Conservation (phyloP, 2,797 vertebrate genomes). For the Takifugu rubripes region DNA sequence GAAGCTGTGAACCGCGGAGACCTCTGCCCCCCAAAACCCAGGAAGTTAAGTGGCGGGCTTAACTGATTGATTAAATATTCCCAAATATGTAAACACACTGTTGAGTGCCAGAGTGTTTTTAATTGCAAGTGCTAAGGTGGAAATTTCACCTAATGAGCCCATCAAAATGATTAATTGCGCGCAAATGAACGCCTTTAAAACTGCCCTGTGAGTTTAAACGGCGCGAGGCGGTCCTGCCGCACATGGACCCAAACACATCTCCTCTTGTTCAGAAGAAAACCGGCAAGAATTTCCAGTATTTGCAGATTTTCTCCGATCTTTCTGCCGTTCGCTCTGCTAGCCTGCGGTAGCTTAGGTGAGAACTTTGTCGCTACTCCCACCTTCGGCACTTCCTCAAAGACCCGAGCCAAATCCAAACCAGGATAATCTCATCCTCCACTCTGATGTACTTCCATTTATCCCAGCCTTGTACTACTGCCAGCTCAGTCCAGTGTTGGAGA, state of each 20-base stretch:
- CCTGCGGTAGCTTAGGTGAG: slow-evolving; percentile 59
- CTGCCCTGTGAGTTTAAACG: not conserved
- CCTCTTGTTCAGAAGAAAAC: not conserved
- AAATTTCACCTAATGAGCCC: slow-evolving; percentile 38
- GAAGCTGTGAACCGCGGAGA: slow-evolving; percentile 11
- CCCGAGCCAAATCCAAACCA: slow-evolving; percentile 68
- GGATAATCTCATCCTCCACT: slow-evolving; percentile 73
- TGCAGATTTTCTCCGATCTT: slow-evolving; percentile 40
- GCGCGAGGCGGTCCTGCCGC: not conserved
- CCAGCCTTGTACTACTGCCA: slow-evolving; percentile 66
- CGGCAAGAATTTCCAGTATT: slow-evolving; percentile 17
- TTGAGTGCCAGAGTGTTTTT: slow-evolving; percentile 31
- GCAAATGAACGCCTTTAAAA: slow-evolving; percentile 31
- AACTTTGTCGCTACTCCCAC: slow-evolving; percentile 61
- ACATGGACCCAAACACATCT: not conserved
- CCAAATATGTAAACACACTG: slow-evolving; percentile 12
- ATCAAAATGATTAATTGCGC: slow-evolving; percentile 36
- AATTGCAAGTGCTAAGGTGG: slow-evolving; percentile 35
- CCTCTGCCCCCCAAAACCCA: slow-evolving; percentile 11
- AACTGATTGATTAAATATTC: slow-evolving; percentile 33
- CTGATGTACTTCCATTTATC: slow-evolving; percentile 75
- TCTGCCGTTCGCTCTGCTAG: slow-evolving; percentile 23
- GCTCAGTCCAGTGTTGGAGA: slow-evolving; percentile 65
- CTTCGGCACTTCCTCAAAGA: slow-evolving; percentile 69
- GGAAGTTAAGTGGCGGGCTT: slow-evolving; percentile 21